Percentiles rank a stretch among this genome's conserved stretches.
Conservation (phyloP, 2,797 vertebrate genomes). For the Muscicapa comitata region DNA sequence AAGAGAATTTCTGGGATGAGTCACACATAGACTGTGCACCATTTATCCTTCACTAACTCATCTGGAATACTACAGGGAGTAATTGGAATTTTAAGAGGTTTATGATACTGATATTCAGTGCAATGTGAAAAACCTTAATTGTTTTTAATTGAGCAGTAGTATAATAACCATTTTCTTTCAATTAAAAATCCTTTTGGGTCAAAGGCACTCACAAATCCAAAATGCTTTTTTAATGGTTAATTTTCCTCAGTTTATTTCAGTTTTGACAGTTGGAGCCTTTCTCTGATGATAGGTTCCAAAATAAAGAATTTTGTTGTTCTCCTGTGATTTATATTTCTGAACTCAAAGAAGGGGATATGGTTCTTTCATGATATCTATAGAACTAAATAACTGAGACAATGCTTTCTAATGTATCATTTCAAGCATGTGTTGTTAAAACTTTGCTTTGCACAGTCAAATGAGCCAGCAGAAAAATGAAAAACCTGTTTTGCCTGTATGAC, state of each 20-base stretch:
- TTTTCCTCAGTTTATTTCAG: conserved; percentile 35
- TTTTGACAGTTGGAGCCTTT: background rate
- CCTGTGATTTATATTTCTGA: background rate
- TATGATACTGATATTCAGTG: background rate
- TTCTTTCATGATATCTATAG: background rate
- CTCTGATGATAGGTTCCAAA: background rate
- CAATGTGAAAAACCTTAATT: background rate
- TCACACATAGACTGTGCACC: background rate
- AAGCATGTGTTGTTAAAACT: background rate
- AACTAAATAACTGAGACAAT: background rate
- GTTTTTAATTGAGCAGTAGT: conserved; percentile 25
- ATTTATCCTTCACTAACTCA: conserved; percentile 33
- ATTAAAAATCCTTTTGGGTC: background rate
- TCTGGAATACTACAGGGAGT: background rate
- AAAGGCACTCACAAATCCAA: background rate
- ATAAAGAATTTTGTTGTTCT: background rate
- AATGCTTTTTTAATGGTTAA: background rate
- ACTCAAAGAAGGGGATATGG: background rate
- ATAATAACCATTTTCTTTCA: conserved; percentile 29
- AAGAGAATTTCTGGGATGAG: conserved; percentile 1
- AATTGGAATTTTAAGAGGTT: background rate
- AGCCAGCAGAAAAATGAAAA: background rate
- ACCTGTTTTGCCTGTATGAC: background rate
- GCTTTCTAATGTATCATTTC: background rate
- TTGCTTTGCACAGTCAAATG: background rate